Conservation (phyloP, 2,113 vertebrate species). For the Odocoileus virginianus region DNA sequence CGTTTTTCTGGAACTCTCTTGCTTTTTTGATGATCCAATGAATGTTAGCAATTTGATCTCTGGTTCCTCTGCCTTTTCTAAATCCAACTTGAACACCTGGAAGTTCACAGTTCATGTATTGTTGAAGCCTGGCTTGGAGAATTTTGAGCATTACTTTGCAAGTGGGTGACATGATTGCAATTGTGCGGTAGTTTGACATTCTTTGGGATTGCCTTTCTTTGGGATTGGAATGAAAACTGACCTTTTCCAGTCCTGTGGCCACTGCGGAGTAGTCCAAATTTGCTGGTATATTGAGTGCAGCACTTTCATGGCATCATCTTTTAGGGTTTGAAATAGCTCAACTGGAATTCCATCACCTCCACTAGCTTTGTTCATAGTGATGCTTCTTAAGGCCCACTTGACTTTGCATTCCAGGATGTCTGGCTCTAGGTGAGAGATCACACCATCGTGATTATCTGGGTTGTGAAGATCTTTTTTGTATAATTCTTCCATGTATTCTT, state of each 20-base stretch:
- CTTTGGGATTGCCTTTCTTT: background rate
- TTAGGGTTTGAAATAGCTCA: background rate
- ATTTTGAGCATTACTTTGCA: background rate
- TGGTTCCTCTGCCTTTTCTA: background rate
- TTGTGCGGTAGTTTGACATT: background rate
- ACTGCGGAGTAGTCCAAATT: background rate
- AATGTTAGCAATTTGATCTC: background rate
- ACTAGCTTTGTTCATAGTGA: background rate
- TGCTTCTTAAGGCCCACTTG: background rate
- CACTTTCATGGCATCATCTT: background rate
- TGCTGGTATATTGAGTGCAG: background rate
- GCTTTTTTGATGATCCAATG: fast-evolving
- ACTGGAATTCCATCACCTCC: background rate
- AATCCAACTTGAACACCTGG: background rate
- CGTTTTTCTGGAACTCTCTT: background rate
- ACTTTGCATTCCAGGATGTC: background rate
- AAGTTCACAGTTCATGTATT: background rate
- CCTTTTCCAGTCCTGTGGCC: background rate
- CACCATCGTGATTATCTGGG: background rate
- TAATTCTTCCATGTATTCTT: background rate
- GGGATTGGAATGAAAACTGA: background rate
- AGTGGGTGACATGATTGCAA: background rate
- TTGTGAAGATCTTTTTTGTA: background rate
- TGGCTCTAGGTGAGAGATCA: background rate
- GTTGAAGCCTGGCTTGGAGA: background rate